Conservation (phyloP, 1,140 invertebrate species). For the Melanaphis sacchari region DNA sequence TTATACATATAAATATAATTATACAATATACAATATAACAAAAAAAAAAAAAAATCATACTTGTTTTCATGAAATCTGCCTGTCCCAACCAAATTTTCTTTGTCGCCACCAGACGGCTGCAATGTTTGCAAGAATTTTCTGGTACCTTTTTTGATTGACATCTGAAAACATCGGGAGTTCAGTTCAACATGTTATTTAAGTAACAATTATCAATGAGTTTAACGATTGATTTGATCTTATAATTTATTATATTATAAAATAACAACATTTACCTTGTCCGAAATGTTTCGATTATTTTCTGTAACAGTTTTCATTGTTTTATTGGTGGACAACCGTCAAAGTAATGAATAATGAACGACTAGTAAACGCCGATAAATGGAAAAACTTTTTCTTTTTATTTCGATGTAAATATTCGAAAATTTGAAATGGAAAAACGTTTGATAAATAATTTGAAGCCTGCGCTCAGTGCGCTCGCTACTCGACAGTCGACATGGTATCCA, state of each 20-base stretch:
- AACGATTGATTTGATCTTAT: neutral
- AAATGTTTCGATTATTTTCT: slow-evolving; percentile 1
- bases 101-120: slow-evolving; percentile 60
- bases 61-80: slow-evolving; percentile 50
- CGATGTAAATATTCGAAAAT: neutral
- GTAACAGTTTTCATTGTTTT: slow-evolving; percentile 34
- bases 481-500: neutral
- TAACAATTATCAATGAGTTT: neutral
- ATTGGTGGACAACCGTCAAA: neutral
- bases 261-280: slow-evolving; percentile 15
- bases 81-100: slow-evolving; percentile 61
- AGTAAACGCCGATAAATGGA: neutral
- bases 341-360: neutral
- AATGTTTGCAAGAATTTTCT: slow-evolving; percentile 60
- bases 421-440: neutral
- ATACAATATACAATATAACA: neutral
- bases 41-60: neutral
- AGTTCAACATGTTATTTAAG: neutral
- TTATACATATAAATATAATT: neutral
- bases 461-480: too few relatives aligned
- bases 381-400: neutral
- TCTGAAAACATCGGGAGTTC: neutral
- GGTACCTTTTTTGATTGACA: slow-evolving; percentile 43
- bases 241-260: neutral
- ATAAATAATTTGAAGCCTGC: neutral